phyloP scores from a whole-genome alignment of 2,113 vertebrate genomes.

The Octodon degus region DNA sequence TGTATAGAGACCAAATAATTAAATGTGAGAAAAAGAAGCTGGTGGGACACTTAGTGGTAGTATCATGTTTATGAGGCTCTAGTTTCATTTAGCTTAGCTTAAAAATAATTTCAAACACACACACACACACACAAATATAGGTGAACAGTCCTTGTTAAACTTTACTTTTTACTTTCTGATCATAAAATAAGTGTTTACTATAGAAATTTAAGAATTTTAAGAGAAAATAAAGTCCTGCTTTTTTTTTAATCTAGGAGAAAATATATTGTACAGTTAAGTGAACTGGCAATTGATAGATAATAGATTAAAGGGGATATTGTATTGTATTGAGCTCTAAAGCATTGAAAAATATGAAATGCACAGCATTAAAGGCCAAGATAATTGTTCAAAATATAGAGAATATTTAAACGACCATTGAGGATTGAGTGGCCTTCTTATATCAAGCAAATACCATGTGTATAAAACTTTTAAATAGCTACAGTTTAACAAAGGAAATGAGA shows the following conservation, averaged over 20 bases:
- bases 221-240: background rate
- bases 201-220: constrained; percentile 3
- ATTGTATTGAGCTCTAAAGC: background rate
- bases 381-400: background rate
- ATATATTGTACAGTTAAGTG: background rate
- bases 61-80: background rate
- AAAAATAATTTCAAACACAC: background rate
- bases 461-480: background rate
- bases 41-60: too few species aligned
- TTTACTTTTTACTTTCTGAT: constrained; percentile 7
- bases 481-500: background rate
- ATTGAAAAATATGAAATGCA: background rate
- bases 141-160: background rate
- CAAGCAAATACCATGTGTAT: background rate
- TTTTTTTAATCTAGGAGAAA: background rate
- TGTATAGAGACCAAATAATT: background rate
- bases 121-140: background rate
- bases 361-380: background rate
- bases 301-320: background rate
- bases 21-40: background rate
- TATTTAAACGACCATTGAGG: background rate
- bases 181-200: background rate
- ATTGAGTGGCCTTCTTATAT: background rate
- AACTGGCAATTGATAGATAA: background rate
- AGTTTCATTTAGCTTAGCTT: background rate